phyloP scores from a whole-genome alignment of 2,797 vertebrate species.

The Leuciscus waleckii region DNA sequence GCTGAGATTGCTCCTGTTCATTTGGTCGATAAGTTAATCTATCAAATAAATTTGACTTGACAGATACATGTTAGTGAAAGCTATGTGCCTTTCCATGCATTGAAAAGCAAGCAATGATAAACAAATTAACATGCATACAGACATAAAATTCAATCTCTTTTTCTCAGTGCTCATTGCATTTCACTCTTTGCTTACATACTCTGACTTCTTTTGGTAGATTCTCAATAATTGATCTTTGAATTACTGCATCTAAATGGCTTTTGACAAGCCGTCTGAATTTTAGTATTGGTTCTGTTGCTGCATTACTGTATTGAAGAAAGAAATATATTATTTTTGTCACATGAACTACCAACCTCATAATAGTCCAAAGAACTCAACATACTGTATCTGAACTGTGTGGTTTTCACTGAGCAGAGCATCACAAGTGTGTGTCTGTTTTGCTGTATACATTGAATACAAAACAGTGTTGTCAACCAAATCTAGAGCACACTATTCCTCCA shows the following conservation, averaged over 20 bases:
- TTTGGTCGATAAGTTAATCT: constrained; percentile 11
- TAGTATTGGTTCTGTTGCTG: background rate
- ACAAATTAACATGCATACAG: background rate
- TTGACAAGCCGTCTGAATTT: background rate
- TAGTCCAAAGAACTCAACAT: background rate
- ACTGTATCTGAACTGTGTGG: background rate
- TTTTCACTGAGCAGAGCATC: background rate
- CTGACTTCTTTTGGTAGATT: background rate
- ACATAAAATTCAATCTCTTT: background rate
- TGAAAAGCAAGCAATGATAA: background rate
- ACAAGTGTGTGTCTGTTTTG: background rate
- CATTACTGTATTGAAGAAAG: background rate
- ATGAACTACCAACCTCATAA: background rate
- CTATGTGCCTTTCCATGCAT: background rate
- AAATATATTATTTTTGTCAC: background rate
- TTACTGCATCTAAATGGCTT: background rate
- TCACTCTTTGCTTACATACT: background rate
- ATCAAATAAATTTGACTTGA: constrained; percentile 22
- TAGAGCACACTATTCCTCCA: background rate
- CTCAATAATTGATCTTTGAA: background rate
- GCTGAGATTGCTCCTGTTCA: background rate
- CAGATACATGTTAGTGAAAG: background rate
- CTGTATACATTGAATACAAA: background rate
- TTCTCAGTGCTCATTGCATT: background rate
- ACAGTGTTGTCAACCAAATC: background rate